Conservation (phyloP, 1,140 invertebrate genomes). For the Micrasema minimum region DNA sequence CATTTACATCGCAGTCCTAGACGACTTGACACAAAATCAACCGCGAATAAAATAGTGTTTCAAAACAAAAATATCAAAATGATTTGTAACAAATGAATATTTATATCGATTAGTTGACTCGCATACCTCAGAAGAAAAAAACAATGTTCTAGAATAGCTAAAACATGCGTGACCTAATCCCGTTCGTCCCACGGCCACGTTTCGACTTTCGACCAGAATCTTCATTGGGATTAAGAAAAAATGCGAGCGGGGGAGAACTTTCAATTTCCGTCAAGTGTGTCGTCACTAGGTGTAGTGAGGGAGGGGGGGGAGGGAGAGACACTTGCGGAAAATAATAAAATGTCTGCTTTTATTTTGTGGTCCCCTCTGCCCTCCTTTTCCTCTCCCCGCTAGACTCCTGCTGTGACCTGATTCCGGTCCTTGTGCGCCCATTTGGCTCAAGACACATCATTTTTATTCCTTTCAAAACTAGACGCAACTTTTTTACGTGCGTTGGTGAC, state of each 20-base stretch:
- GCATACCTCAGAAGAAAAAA: too few species aligned
- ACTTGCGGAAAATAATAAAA: constrained; percentile 19
- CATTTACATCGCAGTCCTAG: too few species aligned
- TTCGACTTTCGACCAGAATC: constrained; percentile 12
- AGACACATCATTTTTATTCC: constrained; percentile 32
- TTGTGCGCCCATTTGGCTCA: not conserved
- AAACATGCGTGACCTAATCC: too few species aligned
- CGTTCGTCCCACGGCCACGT: too few species aligned
- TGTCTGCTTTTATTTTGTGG: constrained; percentile 11
- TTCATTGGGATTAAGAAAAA: constrained; percentile 18
- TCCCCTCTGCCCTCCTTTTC: not conserved
- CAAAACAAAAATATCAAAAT: not conserved
- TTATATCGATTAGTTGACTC: not conserved
- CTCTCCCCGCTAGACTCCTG: not conserved
- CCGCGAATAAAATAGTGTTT: not conserved
- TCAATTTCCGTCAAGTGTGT: constrained; percentile 13
- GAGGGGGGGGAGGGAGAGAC: not conserved
- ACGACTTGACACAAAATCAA: too few species aligned
- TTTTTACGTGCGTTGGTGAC: too few species aligned
- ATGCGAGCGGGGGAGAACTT: constrained; percentile 20
- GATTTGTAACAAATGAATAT: constrained; percentile 6
- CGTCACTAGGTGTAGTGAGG: not conserved
- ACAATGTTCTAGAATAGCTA: too few species aligned
- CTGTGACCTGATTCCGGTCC: constrained; percentile 9
- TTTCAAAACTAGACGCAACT: constrained; percentile 17